phyloP scores from a whole-genome alignment of 1,140 invertebrate species.

The Drosophila rufa region DNA sequence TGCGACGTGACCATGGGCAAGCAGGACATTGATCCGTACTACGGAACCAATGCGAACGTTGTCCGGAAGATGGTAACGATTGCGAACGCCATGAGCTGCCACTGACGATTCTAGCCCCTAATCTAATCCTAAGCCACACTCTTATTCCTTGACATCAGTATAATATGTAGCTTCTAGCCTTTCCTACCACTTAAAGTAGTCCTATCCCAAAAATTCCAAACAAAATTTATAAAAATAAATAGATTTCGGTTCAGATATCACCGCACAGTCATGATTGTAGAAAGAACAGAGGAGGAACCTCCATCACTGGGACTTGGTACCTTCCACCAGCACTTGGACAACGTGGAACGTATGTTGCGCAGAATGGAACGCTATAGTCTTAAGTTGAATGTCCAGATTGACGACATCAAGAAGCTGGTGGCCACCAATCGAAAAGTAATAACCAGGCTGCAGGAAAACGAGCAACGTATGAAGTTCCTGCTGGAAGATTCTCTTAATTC shows the following conservation, averaged over 20 bases:
- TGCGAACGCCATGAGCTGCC: conserved; percentile 70
- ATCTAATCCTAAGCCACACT: conserved; percentile 8
- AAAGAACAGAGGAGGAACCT: neutral
- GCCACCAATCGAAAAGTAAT: conserved; percentile 22
- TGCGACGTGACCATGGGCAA: conserved; percentile 80
- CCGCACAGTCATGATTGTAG: conserved; percentile 14
- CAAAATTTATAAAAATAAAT: conserved; percentile 10
- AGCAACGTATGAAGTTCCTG: conserved; percentile 2
- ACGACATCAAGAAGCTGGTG: conserved; percentile 27
- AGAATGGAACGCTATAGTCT: conserved; percentile 35
- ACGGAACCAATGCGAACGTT: conserved; percentile 63
- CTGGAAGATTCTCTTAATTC: neutral
- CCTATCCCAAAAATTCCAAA: conserved; percentile 34
- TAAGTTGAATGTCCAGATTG: conserved; percentile 16
- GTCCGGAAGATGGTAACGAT: conserved; percentile 79
- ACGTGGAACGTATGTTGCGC: conserved; percentile 24
- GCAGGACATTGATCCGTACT: conserved; percentile 72
- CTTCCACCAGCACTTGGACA: conserved; percentile 30
- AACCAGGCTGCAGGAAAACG: conserved; percentile 9
- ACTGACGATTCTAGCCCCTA: conserved; percentile 21
- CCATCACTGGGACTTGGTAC: neutral
- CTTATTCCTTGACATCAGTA: conserved; percentile 18
- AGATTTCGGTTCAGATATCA: conserved; percentile 1
- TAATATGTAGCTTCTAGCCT: conserved; percentile 3
- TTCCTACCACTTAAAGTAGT: conserved; percentile 18